A percentile compares a stretch with the other conserved stretches of the same genome.
Conservation (phyloP, 2,888 invertebrate species). For the Trissolcus japonicus region DNA sequence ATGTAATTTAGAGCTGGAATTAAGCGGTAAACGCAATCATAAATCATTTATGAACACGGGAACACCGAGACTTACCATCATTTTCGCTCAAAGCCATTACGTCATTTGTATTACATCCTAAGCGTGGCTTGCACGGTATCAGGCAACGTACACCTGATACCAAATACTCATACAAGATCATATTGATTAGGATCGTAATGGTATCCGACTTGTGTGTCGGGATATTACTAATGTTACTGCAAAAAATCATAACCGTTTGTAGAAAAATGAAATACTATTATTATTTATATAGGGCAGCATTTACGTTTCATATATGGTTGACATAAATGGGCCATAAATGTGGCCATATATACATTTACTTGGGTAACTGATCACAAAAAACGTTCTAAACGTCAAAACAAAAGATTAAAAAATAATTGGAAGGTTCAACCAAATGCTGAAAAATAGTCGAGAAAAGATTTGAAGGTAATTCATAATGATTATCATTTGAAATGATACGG, state of each 20-base stretch:
- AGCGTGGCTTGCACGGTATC: constrained; percentile 17
- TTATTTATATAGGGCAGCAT: no score
- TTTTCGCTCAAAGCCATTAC: constrained; percentile 21
- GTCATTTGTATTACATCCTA: constrained; percentile 28
- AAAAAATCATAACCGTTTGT: neutral
- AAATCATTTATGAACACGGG: constrained; percentile 40
- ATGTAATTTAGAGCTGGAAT: constrained; percentile 11
- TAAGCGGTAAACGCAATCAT: constrained; percentile 26
- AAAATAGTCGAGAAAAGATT: no score
- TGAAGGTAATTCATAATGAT: no score
- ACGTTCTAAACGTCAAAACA: no score
- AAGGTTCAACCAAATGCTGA: neutral
- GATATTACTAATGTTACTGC: constrained; percentile 5
- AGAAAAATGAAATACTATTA: neutral
- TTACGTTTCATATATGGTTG: no score
- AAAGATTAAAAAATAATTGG: no score
- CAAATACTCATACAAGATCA: constrained; percentile 26
- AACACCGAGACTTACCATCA: constrained; percentile 24
- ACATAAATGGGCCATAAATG: no score
- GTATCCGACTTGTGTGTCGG: constrained; percentile 20
- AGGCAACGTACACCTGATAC: constrained; percentile 37
- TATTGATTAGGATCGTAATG: constrained; percentile 39
- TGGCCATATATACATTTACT: no score
- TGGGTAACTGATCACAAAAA: neutral
- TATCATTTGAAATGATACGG: no score